Evolutionary conservation across 2,888 invertebrate species (phyloP).

Genomic region (Sinhomidia bicolor): DNA sequence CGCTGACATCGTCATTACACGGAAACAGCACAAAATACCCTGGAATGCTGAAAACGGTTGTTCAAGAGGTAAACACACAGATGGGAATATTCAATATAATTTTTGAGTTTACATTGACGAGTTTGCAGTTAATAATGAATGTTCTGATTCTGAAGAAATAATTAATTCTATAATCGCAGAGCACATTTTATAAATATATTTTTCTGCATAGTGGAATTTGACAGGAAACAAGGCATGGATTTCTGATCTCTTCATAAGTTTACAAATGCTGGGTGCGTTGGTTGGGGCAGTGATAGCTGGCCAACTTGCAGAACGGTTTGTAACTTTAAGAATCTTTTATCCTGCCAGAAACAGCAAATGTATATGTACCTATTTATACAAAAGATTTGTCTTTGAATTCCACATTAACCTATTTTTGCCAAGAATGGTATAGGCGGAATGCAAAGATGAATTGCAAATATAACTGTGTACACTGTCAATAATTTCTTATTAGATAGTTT

Average conservation of each 20-base stretch:
- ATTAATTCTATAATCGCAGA: no score
- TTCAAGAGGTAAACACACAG: slow-evolving; percentile 74
- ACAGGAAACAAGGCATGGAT: slow-evolving; percentile 65
- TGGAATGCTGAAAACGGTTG: slow-evolving; percentile 68
- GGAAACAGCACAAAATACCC: not conserved
- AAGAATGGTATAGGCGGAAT: no score
- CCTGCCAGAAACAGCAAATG: not conserved
- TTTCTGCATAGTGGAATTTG: slow-evolving; percentile 70
- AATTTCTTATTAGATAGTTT: not conserved
- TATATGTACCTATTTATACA: slow-evolving; percentile 24
- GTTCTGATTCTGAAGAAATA: no score
- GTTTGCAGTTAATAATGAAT: not conserved
- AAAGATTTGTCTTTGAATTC: no score
- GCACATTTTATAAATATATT: no score
- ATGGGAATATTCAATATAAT: no score
- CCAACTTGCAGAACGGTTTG: slow-evolving; percentile 73
- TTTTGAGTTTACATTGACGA: no score
- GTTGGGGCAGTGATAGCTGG: slow-evolving; percentile 67
- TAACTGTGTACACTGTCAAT: not conserved
- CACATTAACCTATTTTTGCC: no score
- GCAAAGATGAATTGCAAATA: not conserved
- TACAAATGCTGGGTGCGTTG: slow-evolving; percentile 75
- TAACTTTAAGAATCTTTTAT: not conserved
- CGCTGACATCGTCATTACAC: no score
- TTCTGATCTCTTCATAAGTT: slow-evolving; percentile 72